Percentiles rank a stretch among this genome's conserved stretches.
These are phyloP conservation scores for Drosophila nigricruria DNA, from an alignment of 2,888 invertebrate species.

Conservation along the genomic window DNA sequence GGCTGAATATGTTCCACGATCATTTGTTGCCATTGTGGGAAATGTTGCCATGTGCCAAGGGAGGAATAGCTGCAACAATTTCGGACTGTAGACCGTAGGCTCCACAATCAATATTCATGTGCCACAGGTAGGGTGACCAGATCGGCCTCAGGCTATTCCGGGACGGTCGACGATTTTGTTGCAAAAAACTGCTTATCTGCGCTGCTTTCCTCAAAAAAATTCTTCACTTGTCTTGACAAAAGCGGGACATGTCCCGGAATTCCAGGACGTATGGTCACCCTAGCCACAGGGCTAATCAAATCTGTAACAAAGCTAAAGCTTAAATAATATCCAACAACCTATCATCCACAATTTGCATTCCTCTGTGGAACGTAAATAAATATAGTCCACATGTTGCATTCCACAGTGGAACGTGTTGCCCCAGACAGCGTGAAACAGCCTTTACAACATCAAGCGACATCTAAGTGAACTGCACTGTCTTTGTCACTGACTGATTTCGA, in stretches of 20 bases:
- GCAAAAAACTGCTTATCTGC: no score
- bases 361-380: constrained; percentile 12
- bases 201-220: no score
- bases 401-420: constrained; percentile 5
- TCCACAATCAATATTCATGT: constrained; percentile 14
- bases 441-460: not conserved
- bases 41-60: not conserved
- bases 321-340: not conserved
- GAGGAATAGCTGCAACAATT: not conserved
- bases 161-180: no score
- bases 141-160: no score
- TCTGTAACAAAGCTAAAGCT: not conserved
- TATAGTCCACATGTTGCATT: no score
- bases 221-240: no score
- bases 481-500: not conserved
- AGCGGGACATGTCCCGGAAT: no score
- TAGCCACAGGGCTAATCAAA: not conserved
- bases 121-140: no score
- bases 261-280: no score
- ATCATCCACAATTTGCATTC: not conserved
- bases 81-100: not conserved
- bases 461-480: not conserved
- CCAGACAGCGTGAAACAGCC: not conserved
- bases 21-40: not conserved
- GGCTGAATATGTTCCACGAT: not conserved